phyloP scores from a whole-genome alignment of 2,888 invertebrate genomes.

The Heteromurus nitidus region DNA sequence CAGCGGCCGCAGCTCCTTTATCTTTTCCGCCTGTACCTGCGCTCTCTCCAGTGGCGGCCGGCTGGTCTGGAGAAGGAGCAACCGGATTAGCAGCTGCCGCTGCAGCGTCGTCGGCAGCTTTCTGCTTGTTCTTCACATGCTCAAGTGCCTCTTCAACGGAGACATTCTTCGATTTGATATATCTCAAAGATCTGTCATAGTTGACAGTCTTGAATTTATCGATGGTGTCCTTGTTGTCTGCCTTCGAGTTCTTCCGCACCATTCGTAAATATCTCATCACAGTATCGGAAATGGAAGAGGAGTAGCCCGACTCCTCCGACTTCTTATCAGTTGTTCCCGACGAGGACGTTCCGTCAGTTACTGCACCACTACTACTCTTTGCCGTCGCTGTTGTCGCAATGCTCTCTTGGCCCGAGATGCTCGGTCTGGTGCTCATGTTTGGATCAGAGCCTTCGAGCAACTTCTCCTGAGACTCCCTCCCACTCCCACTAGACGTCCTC shows the following conservation, averaged over 20 bases:
- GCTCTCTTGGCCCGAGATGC: slow-evolving; percentile 52
- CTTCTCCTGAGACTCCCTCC: slow-evolving; percentile 65
- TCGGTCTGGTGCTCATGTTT: slow-evolving; percentile 49
- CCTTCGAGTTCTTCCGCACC: slow-evolving; percentile 88
- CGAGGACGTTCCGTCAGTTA: slow-evolving; percentile 26
- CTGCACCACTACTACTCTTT: slow-evolving; percentile 75
- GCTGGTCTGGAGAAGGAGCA: not conserved
- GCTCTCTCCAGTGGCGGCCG: not conserved
- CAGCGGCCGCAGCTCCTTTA: no score
- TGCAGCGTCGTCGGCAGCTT: not conserved
- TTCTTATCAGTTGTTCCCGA: slow-evolving; percentile 67
- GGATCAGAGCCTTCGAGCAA: slow-evolving; percentile 45
- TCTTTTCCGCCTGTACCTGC: not conserved
- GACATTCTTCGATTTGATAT: slow-evolving; percentile 87
- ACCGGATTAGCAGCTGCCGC: not conserved
- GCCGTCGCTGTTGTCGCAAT: slow-evolving; percentile 74
- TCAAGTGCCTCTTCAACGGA: slow-evolving; percentile 83
- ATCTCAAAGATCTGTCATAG: slow-evolving; percentile 88
- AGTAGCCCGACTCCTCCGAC: slow-evolving; percentile 75
- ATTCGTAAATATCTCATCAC: slow-evolving; percentile 90
- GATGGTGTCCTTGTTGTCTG: slow-evolving; percentile 84
- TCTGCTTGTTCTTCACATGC: slow-evolving; percentile 76
- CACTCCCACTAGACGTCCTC: slow-evolving; percentile 54
- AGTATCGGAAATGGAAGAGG: slow-evolving; percentile 90
- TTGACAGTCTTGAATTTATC: slow-evolving; percentile 91